Conservation (phyloP, 2,113 vertebrate species). For the Toxotes chatareus region DNA sequence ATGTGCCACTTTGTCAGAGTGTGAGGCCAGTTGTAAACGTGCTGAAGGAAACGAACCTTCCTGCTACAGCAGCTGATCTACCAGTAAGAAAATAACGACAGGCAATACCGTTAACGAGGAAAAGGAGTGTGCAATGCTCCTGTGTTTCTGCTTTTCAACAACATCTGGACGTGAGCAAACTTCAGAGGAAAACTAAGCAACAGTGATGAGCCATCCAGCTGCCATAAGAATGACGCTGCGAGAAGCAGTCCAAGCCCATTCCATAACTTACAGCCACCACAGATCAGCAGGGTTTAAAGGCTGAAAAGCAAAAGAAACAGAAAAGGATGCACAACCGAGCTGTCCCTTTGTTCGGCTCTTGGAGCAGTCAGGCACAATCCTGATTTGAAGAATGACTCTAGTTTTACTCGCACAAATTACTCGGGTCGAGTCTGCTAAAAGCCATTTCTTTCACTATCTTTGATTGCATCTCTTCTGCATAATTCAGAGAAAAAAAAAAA, state of each 20-base stretch:
- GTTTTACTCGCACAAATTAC: constrained; percentile 19
- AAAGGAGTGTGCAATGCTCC: neutral
- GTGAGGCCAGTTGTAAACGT: neutral
- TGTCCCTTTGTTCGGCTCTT: neutral
- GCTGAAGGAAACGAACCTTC: neutral
- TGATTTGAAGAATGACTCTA: neutral
- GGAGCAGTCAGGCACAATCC: neutral
- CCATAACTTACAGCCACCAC: neutral
- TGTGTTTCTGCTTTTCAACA: neutral
- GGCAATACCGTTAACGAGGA: neutral
- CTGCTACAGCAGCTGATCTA: neutral
- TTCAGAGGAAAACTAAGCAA: constrained; percentile 21
- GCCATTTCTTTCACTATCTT: constrained; percentile 4
- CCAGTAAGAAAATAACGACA: too few species aligned
- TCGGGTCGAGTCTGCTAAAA: constrained; percentile 8
- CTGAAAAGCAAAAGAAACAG: neutral
- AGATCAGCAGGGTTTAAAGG: neutral
- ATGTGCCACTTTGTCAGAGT: neutral
- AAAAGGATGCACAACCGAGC: neutral
- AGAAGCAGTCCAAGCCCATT: neutral
- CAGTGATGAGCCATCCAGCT: neutral
- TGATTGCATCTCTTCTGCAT: constrained; percentile 28
- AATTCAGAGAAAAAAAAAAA: constrained; percentile 6
- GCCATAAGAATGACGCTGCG: neutral
- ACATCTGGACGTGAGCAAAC: neutral